Evolutionary conservation across 1,140 invertebrate species (phyloP).

Genomic region (Drosophila suzukii): DNA sequence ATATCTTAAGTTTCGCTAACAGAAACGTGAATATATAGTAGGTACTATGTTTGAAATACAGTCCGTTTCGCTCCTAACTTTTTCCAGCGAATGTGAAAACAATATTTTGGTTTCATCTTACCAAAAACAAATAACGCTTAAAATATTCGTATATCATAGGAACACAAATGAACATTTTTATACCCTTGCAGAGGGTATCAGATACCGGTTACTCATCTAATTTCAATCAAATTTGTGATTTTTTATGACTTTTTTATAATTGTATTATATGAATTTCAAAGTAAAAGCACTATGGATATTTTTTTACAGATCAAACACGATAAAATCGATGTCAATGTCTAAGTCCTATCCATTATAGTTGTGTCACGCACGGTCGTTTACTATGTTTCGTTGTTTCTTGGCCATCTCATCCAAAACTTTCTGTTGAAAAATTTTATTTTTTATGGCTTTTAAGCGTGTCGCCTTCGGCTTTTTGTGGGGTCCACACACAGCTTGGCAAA

Average conservation of each 20-base stretch:
- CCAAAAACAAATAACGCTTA: too few relatives aligned
- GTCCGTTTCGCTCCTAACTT: slow-evolving; percentile 9
- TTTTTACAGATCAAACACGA: neutral
- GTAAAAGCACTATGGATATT: too few relatives aligned
- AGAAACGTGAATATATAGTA: slow-evolving; percentile 10
- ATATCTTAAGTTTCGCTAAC: slow-evolving; percentile 16
- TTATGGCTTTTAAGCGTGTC: slow-evolving; percentile 75
- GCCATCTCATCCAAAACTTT: slow-evolving; percentile 54
- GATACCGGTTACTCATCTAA: too few relatives aligned
- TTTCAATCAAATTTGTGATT: too few relatives aligned
- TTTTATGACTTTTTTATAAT: too few relatives aligned
- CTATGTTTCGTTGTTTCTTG: slow-evolving; percentile 19
- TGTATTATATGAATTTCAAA: too few relatives aligned
- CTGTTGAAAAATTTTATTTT: slow-evolving; percentile 52
- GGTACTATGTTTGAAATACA: slow-evolving; percentile 23
- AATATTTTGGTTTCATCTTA: too few relatives aligned
- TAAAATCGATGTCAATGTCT: neutral
- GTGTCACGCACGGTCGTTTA: slow-evolving; percentile 1
- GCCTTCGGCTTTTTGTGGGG: slow-evolving; percentile 27
- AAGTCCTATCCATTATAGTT: neutral
- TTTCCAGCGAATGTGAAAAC: too few relatives aligned
- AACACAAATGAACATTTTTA: too few relatives aligned
- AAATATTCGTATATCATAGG: too few relatives aligned
- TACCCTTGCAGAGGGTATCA: too few relatives aligned
- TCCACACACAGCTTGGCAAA: slow-evolving; percentile 57